Percentiles rank a stretch among this genome's conserved stretches.
phyloP scores from a whole-genome alignment of 2,113 vertebrate genomes.

The Dicentrarchus labrax region DNA sequence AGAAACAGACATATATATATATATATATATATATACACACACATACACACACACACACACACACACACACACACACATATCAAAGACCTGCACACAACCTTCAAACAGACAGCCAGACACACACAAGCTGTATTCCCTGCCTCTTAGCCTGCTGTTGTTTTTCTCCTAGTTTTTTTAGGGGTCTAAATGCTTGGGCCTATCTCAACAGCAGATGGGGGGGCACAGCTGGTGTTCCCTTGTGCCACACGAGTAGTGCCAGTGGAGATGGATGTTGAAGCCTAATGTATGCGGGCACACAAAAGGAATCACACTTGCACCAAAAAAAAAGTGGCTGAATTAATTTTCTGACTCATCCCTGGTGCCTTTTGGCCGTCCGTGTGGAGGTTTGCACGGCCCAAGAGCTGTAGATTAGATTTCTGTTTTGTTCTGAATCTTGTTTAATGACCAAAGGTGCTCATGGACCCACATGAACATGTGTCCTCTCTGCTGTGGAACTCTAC shows the following conservation, averaged over 20 bases:
- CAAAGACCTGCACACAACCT: conserved; percentile 55
- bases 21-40: neutral
- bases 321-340: conserved; percentile 31
- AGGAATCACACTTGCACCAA: conserved; percentile 12
- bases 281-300: conserved; percentile 74
- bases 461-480: neutral
- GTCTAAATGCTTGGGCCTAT: conserved; percentile 55
- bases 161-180: conserved; percentile 26
- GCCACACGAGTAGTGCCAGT: conserved; percentile 60
- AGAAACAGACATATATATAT: neutral
- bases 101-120: conserved; percentile 57
- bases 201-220: conserved; percentile 71
- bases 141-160: conserved; percentile 49
- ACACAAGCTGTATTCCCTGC: conserved; percentile 52
- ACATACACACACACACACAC: neutral
- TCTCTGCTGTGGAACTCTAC: neutral
- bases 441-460: neutral
- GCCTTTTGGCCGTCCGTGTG: conserved; percentile 3
- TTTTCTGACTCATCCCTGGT: conserved; percentile 40
- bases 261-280: conserved; percentile 69
- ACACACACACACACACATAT: conserved; percentile 1
- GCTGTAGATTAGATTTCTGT: conserved; percentile 15
- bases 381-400: neutral
- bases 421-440: conserved; percentile 41
- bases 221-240: conserved; percentile 78